A percentile compares a stretch with the other conserved stretches of the same genome.
Evolutionary conservation across 1,140 invertebrate species (phyloP).

Genomic region (Sitophilus oryzae): DNA sequence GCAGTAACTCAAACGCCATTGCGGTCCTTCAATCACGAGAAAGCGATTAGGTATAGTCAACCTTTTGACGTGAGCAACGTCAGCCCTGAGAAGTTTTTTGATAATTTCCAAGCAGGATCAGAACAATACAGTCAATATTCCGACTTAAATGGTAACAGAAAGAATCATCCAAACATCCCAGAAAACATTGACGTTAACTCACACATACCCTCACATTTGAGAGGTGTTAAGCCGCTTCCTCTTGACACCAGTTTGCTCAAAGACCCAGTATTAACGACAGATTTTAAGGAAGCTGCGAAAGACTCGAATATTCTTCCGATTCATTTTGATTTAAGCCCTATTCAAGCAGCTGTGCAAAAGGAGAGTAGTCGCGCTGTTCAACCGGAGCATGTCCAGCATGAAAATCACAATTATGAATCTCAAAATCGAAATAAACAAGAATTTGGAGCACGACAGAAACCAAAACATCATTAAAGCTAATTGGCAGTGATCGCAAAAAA

Average conservation of each 20-base stretch:
- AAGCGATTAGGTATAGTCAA: slow-evolving; percentile 11
- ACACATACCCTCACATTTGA: slow-evolving; percentile 10
- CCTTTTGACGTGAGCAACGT: slow-evolving; percentile 17
- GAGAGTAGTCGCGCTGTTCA: too few species aligned
- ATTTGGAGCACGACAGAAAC: too few species aligned
- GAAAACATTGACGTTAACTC: slow-evolving; percentile 12
- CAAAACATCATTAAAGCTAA: too few species aligned
- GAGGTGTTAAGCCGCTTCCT: slow-evolving; percentile 17
- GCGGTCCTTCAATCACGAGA: slow-evolving; percentile 9
- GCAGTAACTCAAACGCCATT: not conserved
- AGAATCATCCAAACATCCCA: not conserved
- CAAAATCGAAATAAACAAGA: too few species aligned
- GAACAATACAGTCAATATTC: slow-evolving; percentile 6
- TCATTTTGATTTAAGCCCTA: slow-evolving; percentile 12
- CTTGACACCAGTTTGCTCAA: slow-evolving; percentile 16
- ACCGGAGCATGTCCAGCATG: too few species aligned
- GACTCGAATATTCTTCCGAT: slow-evolving; percentile 10
- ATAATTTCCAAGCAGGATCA: slow-evolving; percentile 2
- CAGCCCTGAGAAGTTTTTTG: slow-evolving; percentile 4
- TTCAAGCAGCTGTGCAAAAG: slow-evolving; percentile 11
- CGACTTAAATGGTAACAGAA: too few species aligned
- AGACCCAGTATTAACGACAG: slow-evolving; percentile 17
- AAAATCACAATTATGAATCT: too few species aligned
- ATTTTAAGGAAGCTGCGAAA: not conserved
- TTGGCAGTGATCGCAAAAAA: too few species aligned